These are phyloP conservation scores for Tragelaphus scriptus DNA, from an alignment of 2,113 vertebrate species.

Conservation along the genomic window DNA sequence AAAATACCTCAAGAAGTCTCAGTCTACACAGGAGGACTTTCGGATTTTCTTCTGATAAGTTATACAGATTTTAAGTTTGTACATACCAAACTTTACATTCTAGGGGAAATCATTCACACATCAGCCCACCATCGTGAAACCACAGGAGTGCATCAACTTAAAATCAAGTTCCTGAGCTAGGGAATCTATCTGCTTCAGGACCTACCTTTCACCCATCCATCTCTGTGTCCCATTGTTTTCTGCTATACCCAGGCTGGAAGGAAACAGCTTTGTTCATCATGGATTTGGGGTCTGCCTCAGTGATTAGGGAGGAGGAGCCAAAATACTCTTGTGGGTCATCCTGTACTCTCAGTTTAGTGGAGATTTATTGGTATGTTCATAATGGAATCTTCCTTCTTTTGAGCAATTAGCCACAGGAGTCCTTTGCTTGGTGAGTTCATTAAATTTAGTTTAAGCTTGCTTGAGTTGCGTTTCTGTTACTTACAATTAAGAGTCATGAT, in stretches of 20 bases:
- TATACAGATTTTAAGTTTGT: not conserved
- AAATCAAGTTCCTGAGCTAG: not conserved
- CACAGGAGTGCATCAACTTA: not conserved
- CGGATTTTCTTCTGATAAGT: not conserved
- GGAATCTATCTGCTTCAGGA: not conserved
- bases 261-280: not conserved
- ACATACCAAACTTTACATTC: not conserved
- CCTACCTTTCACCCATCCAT: not conserved
- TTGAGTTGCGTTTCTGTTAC: not conserved
- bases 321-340: not conserved
- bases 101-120: not conserved
- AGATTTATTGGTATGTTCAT: not conserved
- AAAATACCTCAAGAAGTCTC: not conserved
- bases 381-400: not conserved
- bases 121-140: not conserved
- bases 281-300: not conserved
- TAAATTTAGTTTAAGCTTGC: not conserved
- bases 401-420: not conserved
- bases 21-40: not conserved
- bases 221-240: not conserved
- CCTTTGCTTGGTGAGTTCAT: not conserved
- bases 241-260: not conserved
- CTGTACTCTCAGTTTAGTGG: not conserved
- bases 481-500: not conserved
- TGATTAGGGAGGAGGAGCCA: not conserved